Evolutionary conservation across 2,797 vertebrate genomes (phyloP).

Genomic region (Sebastiscus albofasciatus): DNA sequence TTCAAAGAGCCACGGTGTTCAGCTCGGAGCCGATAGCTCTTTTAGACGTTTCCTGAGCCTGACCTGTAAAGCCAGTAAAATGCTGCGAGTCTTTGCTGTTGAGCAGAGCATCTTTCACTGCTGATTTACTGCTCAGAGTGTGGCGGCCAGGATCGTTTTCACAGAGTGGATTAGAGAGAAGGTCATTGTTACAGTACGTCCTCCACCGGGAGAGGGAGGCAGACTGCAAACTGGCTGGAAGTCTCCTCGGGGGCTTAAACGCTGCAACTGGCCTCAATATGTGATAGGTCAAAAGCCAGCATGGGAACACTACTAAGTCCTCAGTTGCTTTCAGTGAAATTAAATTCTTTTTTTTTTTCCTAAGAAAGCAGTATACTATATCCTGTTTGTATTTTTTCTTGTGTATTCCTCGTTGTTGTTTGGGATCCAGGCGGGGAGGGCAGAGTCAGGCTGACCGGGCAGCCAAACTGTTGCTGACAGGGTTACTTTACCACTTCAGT

Average conservation of each 20-base stretch:
- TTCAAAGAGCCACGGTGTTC: neutral
- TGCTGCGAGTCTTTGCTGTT: constrained; percentile 4
- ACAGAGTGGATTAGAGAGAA: constrained; percentile 65
- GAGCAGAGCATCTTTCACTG: constrained; percentile 20
- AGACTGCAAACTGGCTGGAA: constrained; percentile 35
- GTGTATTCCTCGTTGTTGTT: neutral
- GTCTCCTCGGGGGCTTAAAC: constrained; percentile 25
- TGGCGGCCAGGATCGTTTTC: constrained; percentile 49
- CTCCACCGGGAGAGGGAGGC: constrained; percentile 33
- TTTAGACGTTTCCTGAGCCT: neutral
- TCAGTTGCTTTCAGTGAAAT: neutral
- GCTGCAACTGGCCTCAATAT: neutral
- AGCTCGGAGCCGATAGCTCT: neutral
- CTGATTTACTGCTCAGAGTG: constrained; percentile 45
- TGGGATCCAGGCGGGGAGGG: no score
- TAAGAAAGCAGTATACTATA: neutral
- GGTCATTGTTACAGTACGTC: constrained; percentile 62
- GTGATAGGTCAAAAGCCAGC: constrained; percentile 1
- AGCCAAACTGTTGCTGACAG: no score
- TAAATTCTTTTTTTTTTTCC: neutral
- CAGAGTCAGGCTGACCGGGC: no score
- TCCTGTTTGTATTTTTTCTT: neutral
- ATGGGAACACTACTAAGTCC: neutral
- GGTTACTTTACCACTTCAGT: no score
- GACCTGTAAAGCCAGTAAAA: neutral